Percentiles rank a stretch among this genome's conserved stretches.
Conservation (phyloP, 2,113 vertebrate species). For the Diadophis punctatus region DNA sequence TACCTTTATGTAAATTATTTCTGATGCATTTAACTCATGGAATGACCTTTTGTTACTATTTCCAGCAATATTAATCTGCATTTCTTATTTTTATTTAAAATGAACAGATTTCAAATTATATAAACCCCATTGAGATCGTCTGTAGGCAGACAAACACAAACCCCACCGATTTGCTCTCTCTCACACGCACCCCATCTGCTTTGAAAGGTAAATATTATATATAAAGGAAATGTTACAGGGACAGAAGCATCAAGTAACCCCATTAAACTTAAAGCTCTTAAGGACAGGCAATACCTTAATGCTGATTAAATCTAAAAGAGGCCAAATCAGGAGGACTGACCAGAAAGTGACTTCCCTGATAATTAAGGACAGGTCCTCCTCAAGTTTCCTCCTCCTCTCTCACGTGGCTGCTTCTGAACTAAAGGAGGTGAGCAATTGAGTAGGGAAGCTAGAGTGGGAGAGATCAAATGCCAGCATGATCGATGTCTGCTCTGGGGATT, state of each 20-base stretch:
- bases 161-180: slow-evolving; percentile 3
- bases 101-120: not conserved
- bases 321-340: slow-evolving; percentile 87
- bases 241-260: slow-evolving; percentile 93
- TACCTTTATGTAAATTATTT: slow-evolving; percentile 89
- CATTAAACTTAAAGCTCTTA: slow-evolving; percentile 93
- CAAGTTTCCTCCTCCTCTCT: slow-evolving; percentile 76
- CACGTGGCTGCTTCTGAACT: too few species aligned
- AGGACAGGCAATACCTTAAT: slow-evolving; percentile 94
- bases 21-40: slow-evolving; percentile 81
- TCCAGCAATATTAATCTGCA: slow-evolving; percentile 79
- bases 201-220: slow-evolving; percentile 84
- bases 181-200: slow-evolving; percentile 66
- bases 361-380: slow-evolving; percentile 89
- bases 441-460: too few species aligned
- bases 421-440: too few species aligned
- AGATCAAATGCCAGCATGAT: too few species aligned
- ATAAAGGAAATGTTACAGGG: slow-evolving; percentile 75
- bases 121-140: not conserved
- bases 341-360: slow-evolving; percentile 93
- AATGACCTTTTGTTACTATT: slow-evolving; percentile 84
- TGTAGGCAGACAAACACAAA: not conserved
- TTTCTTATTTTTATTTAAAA: slow-evolving; percentile 65
- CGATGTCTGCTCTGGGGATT: too few species aligned
- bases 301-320: slow-evolving; percentile 97